Percentiles rank a stretch among this genome's conserved stretches.
These are phyloP conservation scores for Erythrolamprus reginae DNA, from an alignment of 2,113 vertebrate genomes.

Conservation along the genomic window DNA sequence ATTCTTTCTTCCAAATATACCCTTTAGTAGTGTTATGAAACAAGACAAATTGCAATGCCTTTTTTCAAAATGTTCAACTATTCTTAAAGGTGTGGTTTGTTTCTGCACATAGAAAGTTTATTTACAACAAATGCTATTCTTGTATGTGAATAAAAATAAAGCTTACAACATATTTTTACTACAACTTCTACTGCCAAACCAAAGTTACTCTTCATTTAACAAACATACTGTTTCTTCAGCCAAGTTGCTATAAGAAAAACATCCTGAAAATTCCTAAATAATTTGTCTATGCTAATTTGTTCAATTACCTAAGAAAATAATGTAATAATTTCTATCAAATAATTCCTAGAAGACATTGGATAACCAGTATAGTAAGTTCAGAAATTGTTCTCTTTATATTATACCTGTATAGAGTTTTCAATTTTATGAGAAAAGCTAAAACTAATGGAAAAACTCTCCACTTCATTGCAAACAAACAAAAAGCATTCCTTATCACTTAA, in stretches of 20 bases:
- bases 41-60: background rate
- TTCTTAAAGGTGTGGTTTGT: slow-evolving; percentile 30
- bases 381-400: slow-evolving; percentile 59
- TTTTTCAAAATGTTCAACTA: background rate
- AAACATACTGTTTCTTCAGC: background rate
- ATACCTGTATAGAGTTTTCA: slow-evolving; percentile 61
- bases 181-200: background rate
- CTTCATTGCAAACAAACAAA: background rate
- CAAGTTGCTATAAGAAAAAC: background rate
- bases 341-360: slow-evolving; percentile 46
- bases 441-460: slow-evolving; percentile 36
- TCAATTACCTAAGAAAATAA: slow-evolving; percentile 55
- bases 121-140: slow-evolving; percentile 47
- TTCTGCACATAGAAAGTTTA: slow-evolving; percentile 31
- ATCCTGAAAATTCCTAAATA: background rate
- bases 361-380: slow-evolving; percentile 58
- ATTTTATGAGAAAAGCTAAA: slow-evolving; percentile 42
- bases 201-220: background rate
- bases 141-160: background rate
- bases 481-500: slow-evolving; percentile 47
- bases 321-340: slow-evolving; percentile 54
- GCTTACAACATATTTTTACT: background rate
- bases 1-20: background rate
- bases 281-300: slow-evolving; percentile 26
- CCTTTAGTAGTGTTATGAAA: background rate